phyloP scores from a whole-genome alignment of 2,888 invertebrate species.

The Argynnis bischoffii region DNA sequence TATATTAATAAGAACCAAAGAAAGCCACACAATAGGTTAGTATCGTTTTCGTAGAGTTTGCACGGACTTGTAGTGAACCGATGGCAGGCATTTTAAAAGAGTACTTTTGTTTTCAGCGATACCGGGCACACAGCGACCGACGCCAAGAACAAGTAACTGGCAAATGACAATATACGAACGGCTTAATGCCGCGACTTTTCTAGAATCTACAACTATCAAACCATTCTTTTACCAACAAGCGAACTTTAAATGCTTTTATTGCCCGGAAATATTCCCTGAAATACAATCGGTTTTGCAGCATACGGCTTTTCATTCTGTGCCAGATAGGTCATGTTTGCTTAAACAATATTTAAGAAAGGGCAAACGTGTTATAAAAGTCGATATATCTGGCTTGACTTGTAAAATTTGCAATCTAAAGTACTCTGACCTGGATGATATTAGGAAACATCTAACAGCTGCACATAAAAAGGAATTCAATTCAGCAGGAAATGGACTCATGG shows the following conservation, averaged over 20 bases:
- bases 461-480: conserved; percentile 74
- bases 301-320: conserved; percentile 54
- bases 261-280: conserved; percentile 70
- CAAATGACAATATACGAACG: conserved; percentile 76
- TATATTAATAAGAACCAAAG: conserved; percentile 3
- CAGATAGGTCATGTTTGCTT: conserved; percentile 59
- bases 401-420: conserved; percentile 67
- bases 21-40: conserved; percentile 29
- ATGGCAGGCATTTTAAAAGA: conserved; percentile 39
- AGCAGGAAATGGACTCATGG: conserved; percentile 72
- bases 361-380: conserved; percentile 73
- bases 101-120: conserved; percentile 52
- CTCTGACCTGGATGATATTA: conserved; percentile 65
- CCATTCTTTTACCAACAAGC: conserved; percentile 76
- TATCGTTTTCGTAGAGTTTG: conserved; percentile 33
- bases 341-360: conserved; percentile 70
- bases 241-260: conserved; percentile 76
- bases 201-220: conserved; percentile 66
- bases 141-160: conserved; percentile 70
- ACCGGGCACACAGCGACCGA: conserved; percentile 50
- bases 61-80: conserved; percentile 31
- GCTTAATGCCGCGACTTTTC: conserved; percentile 71
- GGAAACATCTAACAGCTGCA: conserved; percentile 56
- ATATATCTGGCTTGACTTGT: conserved; percentile 68
- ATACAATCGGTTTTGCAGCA: conserved; percentile 65